Base-by-base conservation (phyloP, 2,113 vertebrate genomes). In the Tetrax tetrax region DNA sequence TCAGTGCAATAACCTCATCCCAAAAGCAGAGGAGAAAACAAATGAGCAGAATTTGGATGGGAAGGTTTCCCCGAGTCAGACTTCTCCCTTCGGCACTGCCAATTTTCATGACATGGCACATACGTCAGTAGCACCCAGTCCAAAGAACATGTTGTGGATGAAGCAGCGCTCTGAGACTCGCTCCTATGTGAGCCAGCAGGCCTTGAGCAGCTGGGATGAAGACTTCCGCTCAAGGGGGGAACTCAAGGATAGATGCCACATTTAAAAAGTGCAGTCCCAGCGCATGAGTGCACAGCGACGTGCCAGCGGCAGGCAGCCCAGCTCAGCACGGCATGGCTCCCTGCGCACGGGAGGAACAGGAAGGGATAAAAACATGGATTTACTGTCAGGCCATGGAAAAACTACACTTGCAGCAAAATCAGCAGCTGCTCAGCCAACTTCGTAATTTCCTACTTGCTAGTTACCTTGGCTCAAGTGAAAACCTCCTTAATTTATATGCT, bases 241-340 rank as follows among this genome's bases (percentile, higher is more conserved):
- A 66, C 41, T 53, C 24, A 53, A 33, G 35, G 65, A 60, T 56
- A 8, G 16, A 74, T 22, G 15, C 29, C 65, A 43, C 23, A 12
- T 10, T 9, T 9, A 88, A 54, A 45, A 47, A n/a, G 35, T 3
- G 12, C 27, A 29, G 47, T 28, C 29, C 50, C 59, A 37, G n/a
- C 4, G 0, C 24, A 17, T 0, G 20, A 29, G 2, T 5, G 11
- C 74, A 41, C 86, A 92, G 70, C 0, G 10, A 33, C 19, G 33
- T 68, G 61, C 33, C 77, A 27, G 29, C 6, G 3, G 66, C 43
- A 33, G 1, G 0, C 60, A 85, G 90, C 53, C 70, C 15, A 25
- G 72, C 69, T 51, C 57, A 79, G 83, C 57, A 61, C 5, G 2
- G 17, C 25, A 25, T 2, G 20, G 37, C 10, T 79, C 65, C 53